Percentiles rank a stretch among this genome's conserved stretches.
Evolutionary conservation across 1,140 invertebrate species (phyloP).

Genomic region (Trichogramma pretiosum): DNA sequence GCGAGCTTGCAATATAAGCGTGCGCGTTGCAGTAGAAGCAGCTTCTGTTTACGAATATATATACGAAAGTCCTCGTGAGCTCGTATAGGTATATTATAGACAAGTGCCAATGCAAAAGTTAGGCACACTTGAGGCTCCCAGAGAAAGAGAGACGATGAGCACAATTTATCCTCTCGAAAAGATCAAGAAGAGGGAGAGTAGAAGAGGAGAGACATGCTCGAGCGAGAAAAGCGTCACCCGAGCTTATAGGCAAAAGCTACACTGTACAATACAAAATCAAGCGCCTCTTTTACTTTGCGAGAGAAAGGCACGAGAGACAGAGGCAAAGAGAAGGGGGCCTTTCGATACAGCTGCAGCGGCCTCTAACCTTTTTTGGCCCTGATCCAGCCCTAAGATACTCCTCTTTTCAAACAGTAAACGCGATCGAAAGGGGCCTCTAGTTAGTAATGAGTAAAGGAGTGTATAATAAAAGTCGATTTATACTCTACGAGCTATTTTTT

Average conservation of each 20-base stretch:
- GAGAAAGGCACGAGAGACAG: conserved; percentile 14
- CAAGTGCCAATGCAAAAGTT: conserved; percentile 8
- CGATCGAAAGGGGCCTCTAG: no score
- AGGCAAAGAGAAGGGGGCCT: not conserved
- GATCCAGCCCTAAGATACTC: conserved; percentile 39
- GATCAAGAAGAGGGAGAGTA: conserved; percentile 5
- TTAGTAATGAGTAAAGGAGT: no score
- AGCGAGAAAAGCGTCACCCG: no score
- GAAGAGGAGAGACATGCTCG: not conserved
- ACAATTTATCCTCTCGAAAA: conserved; percentile 7
- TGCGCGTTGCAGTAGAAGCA: no score
- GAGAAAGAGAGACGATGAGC: conserved; percentile 1
- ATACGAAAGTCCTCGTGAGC: no score
- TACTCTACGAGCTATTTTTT: no score
- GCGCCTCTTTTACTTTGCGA: conserved; percentile 18
- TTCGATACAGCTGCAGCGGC: conserved; percentile 26
- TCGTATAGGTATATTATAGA: no score
- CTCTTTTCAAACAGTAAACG: no score
- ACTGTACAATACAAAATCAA: conserved; percentile 16
- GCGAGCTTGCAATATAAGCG: no score
- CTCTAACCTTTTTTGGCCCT: conserved; percentile 41
- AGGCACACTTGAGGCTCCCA: not conserved
- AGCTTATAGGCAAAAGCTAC: no score
- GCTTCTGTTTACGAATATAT: no score
- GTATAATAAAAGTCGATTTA: no score